Evolutionary conservation across 2,797 vertebrate genomes (phyloP).

Genomic region (Picus viridis): DNA sequence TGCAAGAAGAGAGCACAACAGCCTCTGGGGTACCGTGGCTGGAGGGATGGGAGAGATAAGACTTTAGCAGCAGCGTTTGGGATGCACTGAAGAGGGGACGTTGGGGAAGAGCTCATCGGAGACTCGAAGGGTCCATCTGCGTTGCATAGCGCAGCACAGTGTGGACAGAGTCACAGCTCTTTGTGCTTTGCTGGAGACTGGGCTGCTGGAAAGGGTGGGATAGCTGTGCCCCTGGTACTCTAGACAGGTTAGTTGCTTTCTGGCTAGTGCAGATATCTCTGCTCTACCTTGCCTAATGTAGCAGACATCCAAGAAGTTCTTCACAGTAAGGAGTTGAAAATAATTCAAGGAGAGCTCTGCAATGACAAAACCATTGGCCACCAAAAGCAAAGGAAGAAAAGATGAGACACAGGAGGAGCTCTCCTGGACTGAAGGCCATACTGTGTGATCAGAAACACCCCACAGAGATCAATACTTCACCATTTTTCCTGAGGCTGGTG

Average conservation of each 20-base stretch:
- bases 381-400: neutral
- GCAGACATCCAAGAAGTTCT: neutral
- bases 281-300: neutral
- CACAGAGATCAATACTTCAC: neutral
- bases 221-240: neutral
- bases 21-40: neutral
- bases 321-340: neutral
- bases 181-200: neutral
- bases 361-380: neutral
- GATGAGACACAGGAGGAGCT: neutral
- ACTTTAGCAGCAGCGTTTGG: neutral
- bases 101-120: neutral
- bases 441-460: neutral
- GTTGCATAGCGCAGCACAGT: fast-evolving
- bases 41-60: neutral
- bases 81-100: neutral
- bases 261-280: neutral
- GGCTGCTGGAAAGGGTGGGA: neutral
- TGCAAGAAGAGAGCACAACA: neutral
- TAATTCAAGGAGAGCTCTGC: neutral
- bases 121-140: neutral
- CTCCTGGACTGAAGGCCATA: neutral
- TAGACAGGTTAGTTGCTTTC: neutral
- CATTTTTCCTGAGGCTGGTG: neutral
- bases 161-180: neutral